Conservation (phyloP, 2,797 vertebrate genomes). For the Emydoidea blandingii region DNA sequence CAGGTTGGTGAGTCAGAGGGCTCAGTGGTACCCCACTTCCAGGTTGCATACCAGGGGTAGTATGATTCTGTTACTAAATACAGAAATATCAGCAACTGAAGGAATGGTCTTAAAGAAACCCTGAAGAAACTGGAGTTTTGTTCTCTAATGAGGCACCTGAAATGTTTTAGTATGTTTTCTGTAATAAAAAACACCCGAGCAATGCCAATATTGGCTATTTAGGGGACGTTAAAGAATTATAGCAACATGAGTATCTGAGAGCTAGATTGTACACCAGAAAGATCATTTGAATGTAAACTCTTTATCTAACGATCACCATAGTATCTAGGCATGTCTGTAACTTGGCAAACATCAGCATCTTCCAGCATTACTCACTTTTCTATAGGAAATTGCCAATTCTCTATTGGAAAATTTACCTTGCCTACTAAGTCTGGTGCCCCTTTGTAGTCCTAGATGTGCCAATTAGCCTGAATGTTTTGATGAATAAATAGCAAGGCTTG, state of each 20-base stretch:
- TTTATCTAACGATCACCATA: not conserved
- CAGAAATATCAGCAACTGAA: not conserved
- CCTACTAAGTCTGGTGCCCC: not conserved
- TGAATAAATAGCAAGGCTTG: not conserved
- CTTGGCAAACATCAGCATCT: fast-evolving
- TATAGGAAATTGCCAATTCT: not conserved
- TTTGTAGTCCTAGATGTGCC: not conserved
- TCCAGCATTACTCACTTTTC: not conserved
- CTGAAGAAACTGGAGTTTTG: not conserved
- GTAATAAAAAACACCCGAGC: not conserved
- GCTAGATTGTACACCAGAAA: not conserved
- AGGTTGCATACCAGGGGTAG: no score
- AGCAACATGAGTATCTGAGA: not conserved
- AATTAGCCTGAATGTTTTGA: not conserved
- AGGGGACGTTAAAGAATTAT: not conserved
- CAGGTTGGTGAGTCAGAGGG: no score
- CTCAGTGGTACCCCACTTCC: no score
- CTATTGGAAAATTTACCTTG: not conserved
- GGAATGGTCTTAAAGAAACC: not conserved
- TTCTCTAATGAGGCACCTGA: not conserved
- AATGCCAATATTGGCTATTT: not conserved
- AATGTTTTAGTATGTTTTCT: not conserved
- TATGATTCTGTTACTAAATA: not conserved
- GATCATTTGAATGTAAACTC: not conserved
- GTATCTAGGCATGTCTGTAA: not conserved